A percentile compares a stretch with the other conserved stretches of the same genome.
These are phyloP conservation scores for Lasioglossum lativentre DNA, from an alignment of 2,888 invertebrate genomes.

Conservation along the genomic window DNA sequence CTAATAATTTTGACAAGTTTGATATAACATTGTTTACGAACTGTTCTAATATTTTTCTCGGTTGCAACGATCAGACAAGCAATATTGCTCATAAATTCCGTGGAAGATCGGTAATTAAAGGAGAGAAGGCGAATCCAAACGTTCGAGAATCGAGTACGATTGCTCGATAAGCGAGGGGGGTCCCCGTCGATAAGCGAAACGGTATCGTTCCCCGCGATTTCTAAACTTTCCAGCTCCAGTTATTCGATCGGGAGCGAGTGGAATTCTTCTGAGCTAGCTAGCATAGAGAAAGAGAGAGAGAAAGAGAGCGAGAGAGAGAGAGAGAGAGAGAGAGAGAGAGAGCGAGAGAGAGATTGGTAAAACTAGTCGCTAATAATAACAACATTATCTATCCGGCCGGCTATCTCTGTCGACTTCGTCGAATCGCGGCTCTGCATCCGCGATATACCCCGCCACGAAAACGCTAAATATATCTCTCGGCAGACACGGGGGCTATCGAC, in stretches of 20 bases:
- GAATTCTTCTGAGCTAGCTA: background rate
- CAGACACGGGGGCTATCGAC: conserved; percentile 65
- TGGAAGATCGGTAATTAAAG: too few relatives aligned
- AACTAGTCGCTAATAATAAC: conserved; percentile 4
- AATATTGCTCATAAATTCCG: too few relatives aligned
- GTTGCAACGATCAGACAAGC: too few relatives aligned
- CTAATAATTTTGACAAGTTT: too few relatives aligned
- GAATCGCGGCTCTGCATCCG: conserved; percentile 65
- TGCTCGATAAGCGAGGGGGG: background rate
- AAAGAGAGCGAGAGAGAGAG: background rate
- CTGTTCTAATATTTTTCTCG: too few relatives aligned
- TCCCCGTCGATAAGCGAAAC: background rate
- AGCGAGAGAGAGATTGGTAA: background rate
- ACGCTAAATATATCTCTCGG: conserved; percentile 75
- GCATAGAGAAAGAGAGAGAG: background rate
- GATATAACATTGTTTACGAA: too few relatives aligned
- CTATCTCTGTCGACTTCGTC: conserved; percentile 35
- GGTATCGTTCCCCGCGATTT: background rate
- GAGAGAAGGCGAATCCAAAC: background rate
- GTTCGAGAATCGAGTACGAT: background rate
- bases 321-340: background rate
- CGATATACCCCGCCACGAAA: conserved; percentile 64
- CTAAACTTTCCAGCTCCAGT: conserved; percentile 7
- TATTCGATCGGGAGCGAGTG: background rate
- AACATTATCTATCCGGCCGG: conserved; percentile 18